Percentiles rank a stretch among this genome's conserved stretches.
phyloP scores from a whole-genome alignment of 1,140 invertebrate species.

The Phthorimaea operculella region DNA sequence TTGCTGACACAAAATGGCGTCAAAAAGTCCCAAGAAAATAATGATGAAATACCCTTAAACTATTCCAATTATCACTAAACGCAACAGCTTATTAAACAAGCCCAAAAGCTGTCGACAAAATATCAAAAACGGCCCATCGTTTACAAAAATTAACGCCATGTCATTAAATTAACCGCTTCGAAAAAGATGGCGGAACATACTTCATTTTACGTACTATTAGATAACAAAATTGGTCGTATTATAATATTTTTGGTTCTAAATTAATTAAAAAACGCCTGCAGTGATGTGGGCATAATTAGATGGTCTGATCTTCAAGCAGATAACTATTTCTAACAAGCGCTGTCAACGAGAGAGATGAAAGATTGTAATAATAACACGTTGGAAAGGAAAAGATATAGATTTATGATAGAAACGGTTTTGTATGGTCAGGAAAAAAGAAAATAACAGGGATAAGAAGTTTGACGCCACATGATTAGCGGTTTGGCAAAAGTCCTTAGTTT shows the following conservation, averaged over 20 bases:
- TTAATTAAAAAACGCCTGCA: conserved; percentile 61
- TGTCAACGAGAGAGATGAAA: conserved; percentile 46
- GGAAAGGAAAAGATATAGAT: conserved; percentile 29
- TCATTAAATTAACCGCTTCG: conserved; percentile 51
- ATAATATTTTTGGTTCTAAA: conserved; percentile 65
- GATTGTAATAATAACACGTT: conserved; percentile 14
- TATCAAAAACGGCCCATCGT: background rate
- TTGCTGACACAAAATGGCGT: too few species aligned
- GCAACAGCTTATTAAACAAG: too few species aligned
- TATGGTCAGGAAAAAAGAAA: background rate
- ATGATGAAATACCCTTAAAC: too few species aligned
- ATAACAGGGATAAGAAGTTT: background rate
- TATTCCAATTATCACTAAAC: too few species aligned
- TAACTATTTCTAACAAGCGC: conserved; percentile 48
- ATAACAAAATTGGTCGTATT: conserved; percentile 62
- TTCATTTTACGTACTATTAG: conserved; percentile 51
- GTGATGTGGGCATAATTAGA: conserved; percentile 67
- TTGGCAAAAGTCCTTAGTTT: too few species aligned
- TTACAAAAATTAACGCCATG: conserved; percentile 22
- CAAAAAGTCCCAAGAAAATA: too few species aligned
- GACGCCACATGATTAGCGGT: background rate
- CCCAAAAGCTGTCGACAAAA: background rate
- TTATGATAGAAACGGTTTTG: conserved; percentile 45
- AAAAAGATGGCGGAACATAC: conserved; percentile 56
- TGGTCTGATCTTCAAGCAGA: conserved; percentile 57